These are phyloP conservation scores for Phyllopteryx taeniolatus DNA, from an alignment of 2,113 vertebrate species.

Conservation along the genomic window DNA sequence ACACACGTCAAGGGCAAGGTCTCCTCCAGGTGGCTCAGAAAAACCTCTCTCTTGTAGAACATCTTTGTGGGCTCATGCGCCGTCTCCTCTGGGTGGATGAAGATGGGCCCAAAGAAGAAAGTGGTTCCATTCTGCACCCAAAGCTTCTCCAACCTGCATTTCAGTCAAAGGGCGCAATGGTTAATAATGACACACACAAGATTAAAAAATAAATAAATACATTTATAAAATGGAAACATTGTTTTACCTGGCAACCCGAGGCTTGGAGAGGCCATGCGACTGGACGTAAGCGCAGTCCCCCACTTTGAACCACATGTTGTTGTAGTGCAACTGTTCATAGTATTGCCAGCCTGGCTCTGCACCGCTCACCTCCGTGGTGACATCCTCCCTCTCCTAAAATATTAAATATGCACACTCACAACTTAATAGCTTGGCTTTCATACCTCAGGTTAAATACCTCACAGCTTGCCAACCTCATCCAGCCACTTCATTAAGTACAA, in stretches of 20 bases:
- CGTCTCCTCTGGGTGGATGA: constrained; percentile 95
- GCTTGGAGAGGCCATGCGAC: constrained; percentile 87
- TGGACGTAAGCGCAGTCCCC: constrained; percentile 95
- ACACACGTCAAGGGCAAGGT: constrained; percentile 90
- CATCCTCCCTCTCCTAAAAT: constrained; percentile 88
- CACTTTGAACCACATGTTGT: constrained; percentile 91
- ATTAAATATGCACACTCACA: constrained; percentile 4
- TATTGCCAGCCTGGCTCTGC: constrained; percentile 89
- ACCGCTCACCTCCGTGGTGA: constrained; percentile 87
- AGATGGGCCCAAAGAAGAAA: constrained; percentile 95
- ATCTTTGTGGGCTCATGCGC: constrained; percentile 98
- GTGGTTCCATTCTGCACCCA: constrained; percentile 89
- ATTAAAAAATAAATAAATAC: neutral
- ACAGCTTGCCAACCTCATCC: neutral
- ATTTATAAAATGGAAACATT: neutral
- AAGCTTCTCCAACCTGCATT: constrained; percentile 84
- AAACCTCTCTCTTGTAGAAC: constrained; percentile 98
- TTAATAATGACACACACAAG: neutral
- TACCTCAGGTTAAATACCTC: neutral
- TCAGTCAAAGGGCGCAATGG: neutral
- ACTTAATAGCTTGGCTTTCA: constrained; percentile 1
- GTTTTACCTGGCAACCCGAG: constrained; percentile 86
- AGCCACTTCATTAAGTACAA: neutral
- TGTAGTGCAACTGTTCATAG: constrained; percentile 91
- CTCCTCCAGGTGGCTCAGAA: constrained; percentile 93